Conservation (phyloP, 2,888 invertebrate species). For the Zygogramma bicolorata region DNA sequence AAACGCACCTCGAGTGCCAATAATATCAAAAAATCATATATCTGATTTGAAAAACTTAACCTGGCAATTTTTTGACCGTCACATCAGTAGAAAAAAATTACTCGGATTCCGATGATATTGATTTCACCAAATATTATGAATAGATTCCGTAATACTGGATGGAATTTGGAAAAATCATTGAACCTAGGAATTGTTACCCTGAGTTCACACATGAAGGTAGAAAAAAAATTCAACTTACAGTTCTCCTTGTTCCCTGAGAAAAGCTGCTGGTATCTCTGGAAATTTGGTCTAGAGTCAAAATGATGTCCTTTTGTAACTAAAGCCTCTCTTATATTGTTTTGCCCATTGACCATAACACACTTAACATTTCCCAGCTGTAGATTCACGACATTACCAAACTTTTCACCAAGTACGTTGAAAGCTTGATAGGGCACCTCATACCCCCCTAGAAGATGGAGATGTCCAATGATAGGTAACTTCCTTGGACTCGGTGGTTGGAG, state of each 20-base stretch:
- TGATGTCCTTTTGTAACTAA: constrained; percentile 71
- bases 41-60: no score
- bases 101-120: no score
- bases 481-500: constrained; percentile 69
- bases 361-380: constrained; percentile 70
- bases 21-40: no score
- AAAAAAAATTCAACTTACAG: constrained; percentile 69
- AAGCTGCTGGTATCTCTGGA: constrained; percentile 72
- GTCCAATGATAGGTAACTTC: constrained; percentile 71
- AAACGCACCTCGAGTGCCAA: no score
- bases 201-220: no score
- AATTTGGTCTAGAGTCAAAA: constrained; percentile 76
- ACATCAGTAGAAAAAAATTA: no score
- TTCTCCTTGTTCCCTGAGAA: constrained; percentile 77
- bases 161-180: no score
- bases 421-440: constrained; percentile 74
- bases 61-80: no score
- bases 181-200: no score
- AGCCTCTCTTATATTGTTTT: constrained; percentile 72
- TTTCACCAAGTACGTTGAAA: constrained; percentile 68
- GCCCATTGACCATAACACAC: constrained; percentile 72
- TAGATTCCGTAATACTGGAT: no score
- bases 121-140: no score
- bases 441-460: constrained; percentile 70
- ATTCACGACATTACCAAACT: constrained; percentile 70